Conservation (phyloP, 2,888 invertebrate genomes). For the Carpatolechia fugitivella region DNA sequence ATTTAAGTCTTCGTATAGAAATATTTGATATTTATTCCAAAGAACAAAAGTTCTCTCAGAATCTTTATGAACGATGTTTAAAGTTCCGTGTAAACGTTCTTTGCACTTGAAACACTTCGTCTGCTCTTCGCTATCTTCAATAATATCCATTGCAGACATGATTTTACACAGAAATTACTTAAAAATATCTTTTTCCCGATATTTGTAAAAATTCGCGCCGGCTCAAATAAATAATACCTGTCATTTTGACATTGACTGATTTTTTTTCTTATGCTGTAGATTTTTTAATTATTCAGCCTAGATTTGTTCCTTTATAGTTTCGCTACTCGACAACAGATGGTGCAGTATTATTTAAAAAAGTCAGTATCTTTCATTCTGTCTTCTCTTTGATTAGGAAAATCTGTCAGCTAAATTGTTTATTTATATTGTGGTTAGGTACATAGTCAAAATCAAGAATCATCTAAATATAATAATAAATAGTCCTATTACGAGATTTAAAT, state of each 20-base stretch:
- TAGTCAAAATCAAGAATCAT: too few species aligned
- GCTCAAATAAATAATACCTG: too few species aligned
- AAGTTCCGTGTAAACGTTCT: conserved; percentile 35
- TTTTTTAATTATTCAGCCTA: neutral
- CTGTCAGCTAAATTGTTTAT: too few species aligned
- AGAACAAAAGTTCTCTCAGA: conserved; percentile 38
- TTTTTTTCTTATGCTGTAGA: neutral
- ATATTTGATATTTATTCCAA: conserved; percentile 69
- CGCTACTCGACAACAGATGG: neutral
- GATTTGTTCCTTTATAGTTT: neutral
- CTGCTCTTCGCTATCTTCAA: conserved; percentile 24
- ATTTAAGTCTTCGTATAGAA: conserved; percentile 47
- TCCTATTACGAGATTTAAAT: too few species aligned
- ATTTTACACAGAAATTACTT: neutral
- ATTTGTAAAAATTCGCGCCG: neutral
- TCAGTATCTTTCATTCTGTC: neutral
- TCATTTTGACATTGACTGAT: neutral
- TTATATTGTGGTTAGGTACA: too few species aligned
- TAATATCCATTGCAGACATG: conserved; percentile 37
- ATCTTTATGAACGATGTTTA: conserved; percentile 46
- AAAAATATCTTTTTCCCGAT: too few species aligned
- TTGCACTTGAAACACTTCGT: conserved; percentile 47
- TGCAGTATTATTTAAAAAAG: neutral
- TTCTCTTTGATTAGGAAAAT: too few species aligned
- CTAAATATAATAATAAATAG: too few species aligned